Evolutionary conservation across 2,888 invertebrate species (phyloP).

Genomic region (Melieria omissa): DNA sequence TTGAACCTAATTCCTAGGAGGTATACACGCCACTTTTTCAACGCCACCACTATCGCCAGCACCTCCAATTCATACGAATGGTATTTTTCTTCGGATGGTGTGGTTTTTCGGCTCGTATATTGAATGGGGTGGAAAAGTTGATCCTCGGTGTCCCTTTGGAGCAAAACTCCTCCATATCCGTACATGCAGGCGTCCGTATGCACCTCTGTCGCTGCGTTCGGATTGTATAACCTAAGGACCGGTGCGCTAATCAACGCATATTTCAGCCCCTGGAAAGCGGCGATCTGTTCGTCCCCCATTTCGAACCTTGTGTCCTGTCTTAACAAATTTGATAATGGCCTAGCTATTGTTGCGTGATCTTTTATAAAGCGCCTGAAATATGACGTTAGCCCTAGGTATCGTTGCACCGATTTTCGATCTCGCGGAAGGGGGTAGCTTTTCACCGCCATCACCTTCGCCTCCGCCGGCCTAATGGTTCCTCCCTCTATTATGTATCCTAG

Average conservation of each 20-base stretch:
- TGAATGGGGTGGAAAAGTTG: constrained; percentile 35
- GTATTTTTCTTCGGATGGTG: constrained; percentile 20
- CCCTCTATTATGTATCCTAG: constrained; percentile 37
- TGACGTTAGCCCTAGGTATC: too few species aligned
- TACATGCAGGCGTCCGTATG: constrained; percentile 33
- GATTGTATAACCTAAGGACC: background rate
- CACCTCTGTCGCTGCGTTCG: constrained; percentile 8
- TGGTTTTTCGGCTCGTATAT: constrained; percentile 33
- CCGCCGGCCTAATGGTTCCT: constrained; percentile 32
- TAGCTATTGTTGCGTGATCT: too few species aligned
- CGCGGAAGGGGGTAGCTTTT: constrained; percentile 32
- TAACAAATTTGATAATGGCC: too few species aligned
- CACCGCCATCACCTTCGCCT: constrained; percentile 29
- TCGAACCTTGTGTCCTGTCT: too few species aligned
- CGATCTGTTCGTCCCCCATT: too few species aligned
- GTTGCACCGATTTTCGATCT: constrained; percentile 31
- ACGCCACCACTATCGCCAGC: constrained; percentile 24
- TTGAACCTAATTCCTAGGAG: constrained; percentile 25
- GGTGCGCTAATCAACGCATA: too few species aligned
- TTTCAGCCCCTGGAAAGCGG: too few species aligned
- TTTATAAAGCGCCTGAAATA: too few species aligned
- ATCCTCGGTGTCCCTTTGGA: constrained; percentile 33
- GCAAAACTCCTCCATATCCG: constrained; percentile 35
- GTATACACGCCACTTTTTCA: constrained; percentile 30
- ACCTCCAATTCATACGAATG: constrained; percentile 29